These are phyloP conservation scores for Nasonia oneida DNA, from an alignment of 2,888 invertebrate genomes.

Conservation along the genomic window DNA sequence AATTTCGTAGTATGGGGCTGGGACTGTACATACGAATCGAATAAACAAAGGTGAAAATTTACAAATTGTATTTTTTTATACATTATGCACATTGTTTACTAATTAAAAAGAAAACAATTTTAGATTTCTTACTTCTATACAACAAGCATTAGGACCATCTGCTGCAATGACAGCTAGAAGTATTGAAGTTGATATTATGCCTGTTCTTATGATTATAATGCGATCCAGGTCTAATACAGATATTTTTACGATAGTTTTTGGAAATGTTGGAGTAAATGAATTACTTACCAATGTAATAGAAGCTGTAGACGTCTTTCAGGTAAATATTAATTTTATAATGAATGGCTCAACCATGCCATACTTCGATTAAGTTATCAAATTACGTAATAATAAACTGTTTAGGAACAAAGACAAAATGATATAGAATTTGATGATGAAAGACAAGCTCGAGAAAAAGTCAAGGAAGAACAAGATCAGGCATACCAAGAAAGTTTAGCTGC, in stretches of 20 bases:
- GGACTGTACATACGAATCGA: constrained; percentile 95
- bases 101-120: constrained; percentile 54
- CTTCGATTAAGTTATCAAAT: constrained; percentile 68
- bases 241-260: constrained; percentile 93
- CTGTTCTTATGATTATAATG: constrained; percentile 93
- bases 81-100: constrained; percentile 12
- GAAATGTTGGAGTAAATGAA: constrained; percentile 94
- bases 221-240: constrained; percentile 93
- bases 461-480: constrained; percentile 96
- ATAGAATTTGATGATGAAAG: constrained; percentile 93
- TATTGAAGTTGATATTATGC: constrained; percentile 92
- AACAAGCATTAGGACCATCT: constrained; percentile 88
- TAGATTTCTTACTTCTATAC: constrained; percentile 88
- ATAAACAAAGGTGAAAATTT: constrained; percentile 86
- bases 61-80: constrained; percentile 25
- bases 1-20: constrained; percentile 98
- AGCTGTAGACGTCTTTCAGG: constrained; percentile 89
- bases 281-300: constrained; percentile 92
- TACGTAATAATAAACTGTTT: constrained; percentile 74
- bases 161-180: constrained; percentile 92
- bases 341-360: neutral
- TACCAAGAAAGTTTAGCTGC: constrained; percentile 93
- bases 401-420: constrained; percentile 86
- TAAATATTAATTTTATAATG: constrained; percentile 63
- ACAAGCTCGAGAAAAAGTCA: constrained; percentile 92